These are phyloP conservation scores for Nicator chloris DNA, from an alignment of 2,113 vertebrate species.

Conservation along the genomic window DNA sequence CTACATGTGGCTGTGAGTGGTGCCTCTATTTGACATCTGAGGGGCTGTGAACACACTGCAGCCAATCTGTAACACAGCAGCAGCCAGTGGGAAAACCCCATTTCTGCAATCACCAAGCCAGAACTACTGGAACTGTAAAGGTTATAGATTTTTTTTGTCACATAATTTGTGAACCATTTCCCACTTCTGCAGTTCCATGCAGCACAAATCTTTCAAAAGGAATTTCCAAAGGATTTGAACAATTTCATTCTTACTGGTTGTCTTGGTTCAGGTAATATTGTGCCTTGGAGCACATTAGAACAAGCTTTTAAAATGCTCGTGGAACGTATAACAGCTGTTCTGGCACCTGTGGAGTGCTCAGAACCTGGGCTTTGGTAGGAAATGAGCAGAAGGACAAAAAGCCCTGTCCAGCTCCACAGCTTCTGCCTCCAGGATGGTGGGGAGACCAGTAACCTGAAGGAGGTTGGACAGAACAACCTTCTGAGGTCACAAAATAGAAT, in stretches of 20 bases:
- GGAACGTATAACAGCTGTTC: background rate
- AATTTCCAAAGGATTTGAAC: background rate
- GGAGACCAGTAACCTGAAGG: background rate
- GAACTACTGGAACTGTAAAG: background rate
- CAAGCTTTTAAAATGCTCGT: background rate
- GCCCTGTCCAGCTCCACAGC: fast-evolving
- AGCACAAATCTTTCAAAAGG: background rate
- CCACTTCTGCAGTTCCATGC: background rate
- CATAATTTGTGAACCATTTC: background rate
- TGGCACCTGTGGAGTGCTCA: background rate
- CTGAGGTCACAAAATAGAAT: background rate
- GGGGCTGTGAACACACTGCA: background rate
- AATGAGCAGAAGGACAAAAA: background rate
- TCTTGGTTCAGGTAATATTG: background rate
- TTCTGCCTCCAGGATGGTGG: background rate
- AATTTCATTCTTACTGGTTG: background rate
- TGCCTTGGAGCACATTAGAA: background rate
- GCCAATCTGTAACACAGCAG: background rate
- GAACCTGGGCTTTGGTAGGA: background rate
- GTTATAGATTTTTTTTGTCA: background rate
- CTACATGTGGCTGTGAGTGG: background rate
- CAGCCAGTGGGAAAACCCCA: background rate
- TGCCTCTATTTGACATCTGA: background rate
- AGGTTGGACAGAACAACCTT: background rate
- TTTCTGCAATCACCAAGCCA: background rate